Base-by-base conservation (phyloP, 2,797 vertebrate genomes). In the Myiotriccus ornatus region DNA sequence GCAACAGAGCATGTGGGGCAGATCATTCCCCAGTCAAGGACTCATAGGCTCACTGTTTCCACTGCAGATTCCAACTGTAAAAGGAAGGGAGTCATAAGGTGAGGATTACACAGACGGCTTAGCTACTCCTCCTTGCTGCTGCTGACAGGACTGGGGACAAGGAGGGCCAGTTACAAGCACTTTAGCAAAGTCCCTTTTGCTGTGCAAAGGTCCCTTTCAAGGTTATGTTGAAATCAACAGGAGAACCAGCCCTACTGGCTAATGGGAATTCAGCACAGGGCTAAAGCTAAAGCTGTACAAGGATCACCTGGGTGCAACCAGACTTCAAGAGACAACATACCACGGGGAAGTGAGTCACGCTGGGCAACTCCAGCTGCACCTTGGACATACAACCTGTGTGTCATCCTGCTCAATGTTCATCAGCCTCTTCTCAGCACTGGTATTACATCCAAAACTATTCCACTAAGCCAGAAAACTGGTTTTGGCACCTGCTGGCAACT, bases 231-330 rank as follows among this genome's bases (percentile, higher is more conserved):
- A 57, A 67, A 80, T 18, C 71, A 73, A 8, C 0, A 82, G 5
- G 19, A 23, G 39, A 87, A 73, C 11, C 22, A 85, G 53, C 8
- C 10, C 57, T 44, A 35, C 4, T 9, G 43, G 55, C 46, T 89
- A 74, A 34, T 0, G 0, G 60, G 59, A 93, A 88, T 37, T 37
- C 32, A 44, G 52, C 37, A 43, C 6, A 10, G 0, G 2, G n/a
- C n/a, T 62, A 63, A 59, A 82, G 62, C 14, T 35, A 76, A 67
- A 76, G 21, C 34, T 14, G 9, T 14, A 37, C 0, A 3, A 77
- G 52, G 35, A 67, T 32, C 20, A 86, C 14, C 12, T 1, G 7
- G 1, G 7, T 76, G 43, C 50, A 92, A n/a, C 23, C 14, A 59
- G 34, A 62, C 52, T 41, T 39, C 12, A 60, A 25, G 32, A 68